Percentiles rank a stretch among this genome's conserved stretches.
Evolutionary conservation across 2,888 invertebrate species (phyloP).

Genomic region (Lumbricus terrestris): DNA sequence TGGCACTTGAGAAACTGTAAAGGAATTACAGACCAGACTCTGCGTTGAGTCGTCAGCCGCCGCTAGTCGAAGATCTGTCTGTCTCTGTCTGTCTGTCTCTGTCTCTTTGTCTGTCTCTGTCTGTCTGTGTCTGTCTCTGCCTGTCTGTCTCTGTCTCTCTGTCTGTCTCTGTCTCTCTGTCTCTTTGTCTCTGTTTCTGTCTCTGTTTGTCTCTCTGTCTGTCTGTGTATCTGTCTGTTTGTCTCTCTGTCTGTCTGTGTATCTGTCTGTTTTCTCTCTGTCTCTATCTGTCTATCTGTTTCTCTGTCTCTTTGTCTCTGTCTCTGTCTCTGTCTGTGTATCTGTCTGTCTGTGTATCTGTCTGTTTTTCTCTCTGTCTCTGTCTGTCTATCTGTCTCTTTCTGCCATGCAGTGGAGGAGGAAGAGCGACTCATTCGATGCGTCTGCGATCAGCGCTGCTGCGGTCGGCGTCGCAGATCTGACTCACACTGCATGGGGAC

Average conservation of each 20-base stretch:
- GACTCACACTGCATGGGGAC: too few relatives aligned
- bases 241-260: constrained; percentile 18
- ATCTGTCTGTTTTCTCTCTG: too few relatives aligned
- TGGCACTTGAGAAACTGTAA: constrained; percentile 6
- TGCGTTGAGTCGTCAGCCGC: neutral
- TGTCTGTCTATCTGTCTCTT: neutral
- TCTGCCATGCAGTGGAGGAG: neutral
- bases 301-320: constrained; percentile 19
- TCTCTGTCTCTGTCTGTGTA: constrained; percentile 23
- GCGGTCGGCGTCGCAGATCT: too few relatives aligned
- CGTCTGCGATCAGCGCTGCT: too few relatives aligned
- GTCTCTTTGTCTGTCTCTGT: constrained; percentile 21
- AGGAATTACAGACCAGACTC: neutral
- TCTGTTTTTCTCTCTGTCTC: too few relatives aligned
- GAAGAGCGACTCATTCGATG: too few relatives aligned
- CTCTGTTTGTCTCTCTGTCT: neutral
- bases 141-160: neutral
- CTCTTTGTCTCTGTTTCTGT: constrained; percentile 13
- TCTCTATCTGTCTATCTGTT: neutral
- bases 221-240: constrained; percentile 22
- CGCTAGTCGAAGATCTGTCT: neutral
- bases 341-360: constrained; percentile 15
- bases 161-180: neutral
- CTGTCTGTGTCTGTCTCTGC: neutral
- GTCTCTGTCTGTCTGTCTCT: constrained; percentile 19